These are phyloP conservation scores for Molothrus ater DNA, from an alignment of 2,797 vertebrate genomes.

Conservation along the genomic window DNA sequence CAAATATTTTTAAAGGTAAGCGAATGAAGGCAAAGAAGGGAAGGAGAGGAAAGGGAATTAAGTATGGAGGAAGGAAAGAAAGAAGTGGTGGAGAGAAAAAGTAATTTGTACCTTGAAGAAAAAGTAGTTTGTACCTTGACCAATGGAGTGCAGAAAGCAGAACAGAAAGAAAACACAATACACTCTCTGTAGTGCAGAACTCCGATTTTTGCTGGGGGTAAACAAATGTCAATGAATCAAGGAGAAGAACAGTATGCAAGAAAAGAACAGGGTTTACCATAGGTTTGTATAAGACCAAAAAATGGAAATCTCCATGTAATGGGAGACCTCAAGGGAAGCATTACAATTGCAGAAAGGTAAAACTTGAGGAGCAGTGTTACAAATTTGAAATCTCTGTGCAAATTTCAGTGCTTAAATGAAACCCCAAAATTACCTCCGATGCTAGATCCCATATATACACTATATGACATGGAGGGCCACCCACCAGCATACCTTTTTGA, in stretches of 20 bases:
- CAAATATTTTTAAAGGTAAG: neutral
- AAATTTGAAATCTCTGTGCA: neutral
- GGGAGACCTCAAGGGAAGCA: neutral
- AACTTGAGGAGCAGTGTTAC: neutral
- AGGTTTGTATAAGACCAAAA: neutral
- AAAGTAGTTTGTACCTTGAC: neutral
- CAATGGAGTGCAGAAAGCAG: neutral
- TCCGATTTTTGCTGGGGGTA: neutral
- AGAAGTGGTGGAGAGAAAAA: neutral
- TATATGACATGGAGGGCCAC: neutral
- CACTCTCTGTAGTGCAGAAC: neutral
- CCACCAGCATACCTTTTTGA: neutral
- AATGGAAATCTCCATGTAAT: neutral
- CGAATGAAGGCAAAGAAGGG: neutral
- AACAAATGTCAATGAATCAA: neutral
- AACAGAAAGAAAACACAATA: neutral
- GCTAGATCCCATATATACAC: neutral
- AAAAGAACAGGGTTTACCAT: neutral
- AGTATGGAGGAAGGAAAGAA: neutral
- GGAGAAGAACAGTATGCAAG: neutral
- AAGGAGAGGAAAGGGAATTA: neutral
- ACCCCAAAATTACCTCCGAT: neutral
- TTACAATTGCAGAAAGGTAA: neutral
- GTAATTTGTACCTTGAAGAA: neutral
- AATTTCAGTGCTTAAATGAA: neutral